Conservation (phyloP, 2,888 invertebrate species). For the Onchidella celtica region DNA sequence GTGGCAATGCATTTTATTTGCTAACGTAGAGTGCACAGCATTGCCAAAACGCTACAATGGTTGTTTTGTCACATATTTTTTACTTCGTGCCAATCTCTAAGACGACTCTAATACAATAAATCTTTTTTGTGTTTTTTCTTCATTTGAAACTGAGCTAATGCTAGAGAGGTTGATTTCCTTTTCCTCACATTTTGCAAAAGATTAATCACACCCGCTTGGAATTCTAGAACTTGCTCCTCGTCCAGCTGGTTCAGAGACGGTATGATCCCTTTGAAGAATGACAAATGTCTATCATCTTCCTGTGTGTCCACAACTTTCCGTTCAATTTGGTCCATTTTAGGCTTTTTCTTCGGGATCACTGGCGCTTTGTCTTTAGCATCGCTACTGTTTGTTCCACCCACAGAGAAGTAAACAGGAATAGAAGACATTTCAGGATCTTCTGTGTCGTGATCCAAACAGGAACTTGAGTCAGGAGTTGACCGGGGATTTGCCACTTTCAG, state of each 20-base stretch:
- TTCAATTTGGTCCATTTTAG: neutral
- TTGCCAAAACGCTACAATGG: too few species aligned
- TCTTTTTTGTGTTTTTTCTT: too few species aligned
- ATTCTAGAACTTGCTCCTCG: neutral
- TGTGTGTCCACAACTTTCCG: neutral
- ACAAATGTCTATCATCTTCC: neutral
- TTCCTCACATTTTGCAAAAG: neutral
- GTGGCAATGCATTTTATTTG: too few species aligned
- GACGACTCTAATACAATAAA: too few species aligned
- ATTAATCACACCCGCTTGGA: neutral
- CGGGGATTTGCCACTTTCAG: neutral
- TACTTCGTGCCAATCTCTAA: too few species aligned
- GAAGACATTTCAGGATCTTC: too few species aligned
- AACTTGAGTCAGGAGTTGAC: too few species aligned
- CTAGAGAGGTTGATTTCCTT: too few species aligned
- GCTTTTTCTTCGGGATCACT: neutral
- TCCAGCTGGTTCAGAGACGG: neutral
- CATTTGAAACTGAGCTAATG: too few species aligned
- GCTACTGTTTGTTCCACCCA: neutral
- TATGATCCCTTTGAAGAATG: neutral
- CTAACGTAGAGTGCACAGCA: too few species aligned
- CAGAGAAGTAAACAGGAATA: neutral
- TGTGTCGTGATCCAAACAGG: too few species aligned
- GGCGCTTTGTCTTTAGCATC: neutral
- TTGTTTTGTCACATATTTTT: too few species aligned